Base-by-base conservation (phyloP, 2,113 vertebrate species). In the Pedionomus torquatus region DNA sequence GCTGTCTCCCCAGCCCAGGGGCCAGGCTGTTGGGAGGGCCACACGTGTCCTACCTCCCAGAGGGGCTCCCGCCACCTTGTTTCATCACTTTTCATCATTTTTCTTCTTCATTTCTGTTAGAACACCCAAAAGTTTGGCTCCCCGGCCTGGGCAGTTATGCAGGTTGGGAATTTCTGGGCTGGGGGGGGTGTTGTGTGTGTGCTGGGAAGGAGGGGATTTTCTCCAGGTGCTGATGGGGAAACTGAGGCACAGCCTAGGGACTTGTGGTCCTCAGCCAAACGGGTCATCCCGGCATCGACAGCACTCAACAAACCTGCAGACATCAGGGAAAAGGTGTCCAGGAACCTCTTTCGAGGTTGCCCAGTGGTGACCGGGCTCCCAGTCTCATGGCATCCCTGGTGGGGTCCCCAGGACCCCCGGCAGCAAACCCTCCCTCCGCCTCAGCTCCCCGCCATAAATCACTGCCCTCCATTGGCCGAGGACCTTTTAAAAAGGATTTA, bases 401-500 rank as follows among this genome's bases (percentile, higher is more conserved):
- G 5, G 0, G 30, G 63, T 61, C 58, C 18, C 23, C 74, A 44
- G 16, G 6, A 11, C 15, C 44, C 17, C n/a, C 1, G 0, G 54
- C 81, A 88, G 69, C 72, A 57, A 69, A 44, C 41, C 58, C 17
- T 37, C 37, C 55, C 48, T 48, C 28, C 1, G 2, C 37, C 68
- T 13, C 43, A 2, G 18, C 35, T 69, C 71, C 44, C 49, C 1
- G 0, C 35, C 43, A 12, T 90, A 87, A 95, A 96, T 94, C 91
- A 69, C 88, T 33, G 58, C 94, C 89, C 81, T 87, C 76, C 86
- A 54, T 46, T 74, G 81, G 90, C 90, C 10, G 7, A 87, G 89
- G 93, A 92, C 89, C 89, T 95, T 94, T 97, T 95, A 95, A 54
- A 90, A 64, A 83, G 80, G 92, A 96, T 96, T 97, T 96, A 95